These are phyloP conservation scores for Clanis bilineata DNA, from an alignment of 2,888 invertebrate species.

Conservation along the genomic window DNA sequence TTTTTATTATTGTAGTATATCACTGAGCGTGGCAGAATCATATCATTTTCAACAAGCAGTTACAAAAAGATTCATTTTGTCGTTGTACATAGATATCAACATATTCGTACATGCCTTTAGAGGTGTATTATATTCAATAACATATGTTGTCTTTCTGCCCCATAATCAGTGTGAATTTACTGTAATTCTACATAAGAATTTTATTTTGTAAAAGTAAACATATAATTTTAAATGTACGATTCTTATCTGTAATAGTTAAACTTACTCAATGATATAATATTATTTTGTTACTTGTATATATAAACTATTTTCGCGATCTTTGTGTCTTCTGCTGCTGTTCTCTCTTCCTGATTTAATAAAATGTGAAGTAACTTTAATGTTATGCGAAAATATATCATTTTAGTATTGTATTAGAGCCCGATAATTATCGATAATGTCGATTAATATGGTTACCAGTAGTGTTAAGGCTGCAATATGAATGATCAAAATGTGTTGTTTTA, in stretches of 20 bases:
- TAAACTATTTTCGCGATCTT: not conserved
- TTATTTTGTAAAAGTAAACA: slow-evolving; percentile 4
- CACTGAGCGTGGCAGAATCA: slow-evolving; percentile 3
- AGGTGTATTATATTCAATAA: too few relatives aligned
- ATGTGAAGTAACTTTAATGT: slow-evolving; percentile 8
- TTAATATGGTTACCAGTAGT: slow-evolving; percentile 76
- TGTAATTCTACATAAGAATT: not conserved
- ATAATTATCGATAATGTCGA: slow-evolving; percentile 46
- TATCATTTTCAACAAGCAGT: not conserved
- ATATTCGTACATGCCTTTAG: too few relatives aligned
- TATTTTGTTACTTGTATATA: not conserved
- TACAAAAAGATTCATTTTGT: not conserved
- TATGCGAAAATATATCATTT: slow-evolving; percentile 13
- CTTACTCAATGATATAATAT: not conserved
- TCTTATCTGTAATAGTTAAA: not conserved
- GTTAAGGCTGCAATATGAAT: slow-evolving; percentile 56
- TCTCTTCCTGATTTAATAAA: slow-evolving; percentile 1
- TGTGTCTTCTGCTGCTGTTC: not conserved
- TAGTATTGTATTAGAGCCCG: slow-evolving; percentile 17
- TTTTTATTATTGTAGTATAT: not conserved
- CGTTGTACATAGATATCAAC: too few relatives aligned
- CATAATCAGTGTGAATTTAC: slow-evolving; percentile 5
- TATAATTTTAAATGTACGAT: not conserved
- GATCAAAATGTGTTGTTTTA: slow-evolving; percentile 58
- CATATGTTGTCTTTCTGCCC: not conserved